phyloP scores from a whole-genome alignment of 2,888 invertebrate genomes.

The Endotricha flammealis region DNA sequence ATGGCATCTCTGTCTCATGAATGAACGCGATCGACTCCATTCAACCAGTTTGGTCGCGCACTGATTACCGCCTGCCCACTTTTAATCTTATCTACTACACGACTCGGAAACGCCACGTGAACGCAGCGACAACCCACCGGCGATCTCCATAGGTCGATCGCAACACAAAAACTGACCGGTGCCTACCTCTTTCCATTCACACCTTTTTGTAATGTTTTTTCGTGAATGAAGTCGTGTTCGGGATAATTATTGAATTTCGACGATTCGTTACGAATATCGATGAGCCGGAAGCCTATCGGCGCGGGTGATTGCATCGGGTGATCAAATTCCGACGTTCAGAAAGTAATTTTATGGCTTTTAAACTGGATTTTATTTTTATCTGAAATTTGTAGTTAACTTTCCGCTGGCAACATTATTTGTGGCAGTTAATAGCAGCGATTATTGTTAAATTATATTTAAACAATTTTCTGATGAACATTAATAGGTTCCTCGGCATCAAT shows the following conservation, averaged over 20 bases:
- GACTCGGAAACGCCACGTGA: constrained; percentile 47
- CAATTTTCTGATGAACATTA: too few species aligned
- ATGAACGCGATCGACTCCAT: constrained; percentile 63
- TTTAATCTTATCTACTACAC: constrained; percentile 71
- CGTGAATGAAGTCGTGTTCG: constrained; percentile 77
- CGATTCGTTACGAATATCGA: constrained; percentile 78
- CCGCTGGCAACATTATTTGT: neutral
- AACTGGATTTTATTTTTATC: constrained; percentile 50
- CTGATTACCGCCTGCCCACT: constrained; percentile 67
- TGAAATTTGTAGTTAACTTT: constrained; percentile 25
- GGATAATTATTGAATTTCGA: constrained; percentile 77
- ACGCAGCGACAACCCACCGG: constrained; percentile 33
- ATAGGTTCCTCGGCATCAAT: too few species aligned
- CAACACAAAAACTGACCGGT: constrained; percentile 58
- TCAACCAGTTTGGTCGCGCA: constrained; percentile 74
- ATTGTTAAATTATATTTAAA: too few species aligned
- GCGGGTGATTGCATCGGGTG: constrained; percentile 65
- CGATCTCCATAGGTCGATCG: constrained; percentile 34
- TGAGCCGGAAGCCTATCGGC: constrained; percentile 72
- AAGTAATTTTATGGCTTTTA: constrained; percentile 77
- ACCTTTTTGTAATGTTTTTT: constrained; percentile 72
- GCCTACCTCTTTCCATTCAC: constrained; percentile 74
- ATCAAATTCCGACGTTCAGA: constrained; percentile 65
- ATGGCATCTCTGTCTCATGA: constrained; percentile 68
- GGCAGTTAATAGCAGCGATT: neutral